phyloP scores from a whole-genome alignment of 1,140 invertebrate genomes.

The Orchestia grillus region DNA sequence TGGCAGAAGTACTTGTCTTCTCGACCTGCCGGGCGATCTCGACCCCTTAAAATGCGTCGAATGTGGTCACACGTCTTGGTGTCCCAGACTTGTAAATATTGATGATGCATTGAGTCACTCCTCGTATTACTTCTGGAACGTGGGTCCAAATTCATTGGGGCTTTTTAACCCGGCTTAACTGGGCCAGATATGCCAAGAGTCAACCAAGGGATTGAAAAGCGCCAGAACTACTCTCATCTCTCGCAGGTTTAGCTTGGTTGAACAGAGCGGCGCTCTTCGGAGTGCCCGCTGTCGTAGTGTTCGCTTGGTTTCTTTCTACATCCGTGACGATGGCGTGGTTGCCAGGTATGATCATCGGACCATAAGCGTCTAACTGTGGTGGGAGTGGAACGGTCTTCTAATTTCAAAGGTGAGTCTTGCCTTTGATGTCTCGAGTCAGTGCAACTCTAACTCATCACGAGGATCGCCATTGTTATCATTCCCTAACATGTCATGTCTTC shows the following conservation, averaged over 20 bases:
- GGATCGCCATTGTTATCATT: not conserved
- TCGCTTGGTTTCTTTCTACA: not conserved
- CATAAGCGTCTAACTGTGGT: not conserved
- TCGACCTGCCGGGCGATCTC: not conserved
- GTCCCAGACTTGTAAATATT: too few species aligned
- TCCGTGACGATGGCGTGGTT: not conserved
- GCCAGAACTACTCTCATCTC: too few species aligned
- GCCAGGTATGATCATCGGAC: not conserved
- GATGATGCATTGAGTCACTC: too few species aligned
- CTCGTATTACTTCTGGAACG: not conserved
- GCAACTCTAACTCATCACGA: conserved; percentile 2
- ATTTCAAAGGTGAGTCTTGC: not conserved
- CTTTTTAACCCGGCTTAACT: too few species aligned
- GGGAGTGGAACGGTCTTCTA: not conserved
- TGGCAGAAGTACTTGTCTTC: not conserved
- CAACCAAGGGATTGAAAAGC: too few species aligned
- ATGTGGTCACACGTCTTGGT: not conserved
- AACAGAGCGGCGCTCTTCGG: not conserved
- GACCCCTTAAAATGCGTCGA: not conserved
- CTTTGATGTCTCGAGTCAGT: not conserved
- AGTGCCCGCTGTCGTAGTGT: not conserved
- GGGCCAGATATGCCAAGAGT: too few species aligned
- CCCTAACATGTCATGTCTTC: not conserved
- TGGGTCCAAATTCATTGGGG: too few species aligned
- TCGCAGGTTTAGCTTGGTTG: not conserved